Evolutionary conservation across 2,113 vertebrate species (phyloP).

Genomic region (Falcunculus frontatus): DNA sequence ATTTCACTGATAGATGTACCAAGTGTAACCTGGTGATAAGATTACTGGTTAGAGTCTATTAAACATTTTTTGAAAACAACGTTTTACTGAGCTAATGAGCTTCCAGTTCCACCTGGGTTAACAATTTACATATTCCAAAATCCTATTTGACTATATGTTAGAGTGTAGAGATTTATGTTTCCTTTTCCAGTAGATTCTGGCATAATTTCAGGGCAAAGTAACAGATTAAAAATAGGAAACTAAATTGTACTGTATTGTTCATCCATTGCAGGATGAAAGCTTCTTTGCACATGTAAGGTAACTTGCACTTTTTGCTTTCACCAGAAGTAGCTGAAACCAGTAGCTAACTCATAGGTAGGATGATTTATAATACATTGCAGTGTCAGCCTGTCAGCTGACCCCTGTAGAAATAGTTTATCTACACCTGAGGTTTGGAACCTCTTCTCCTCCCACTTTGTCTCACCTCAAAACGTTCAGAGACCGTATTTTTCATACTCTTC

Average conservation of each 20-base stretch:
- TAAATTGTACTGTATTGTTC: not conserved
- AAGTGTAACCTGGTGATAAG: slow-evolving; percentile 18
- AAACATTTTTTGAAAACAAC: not conserved
- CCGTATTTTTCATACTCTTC: not conserved
- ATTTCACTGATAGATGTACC: not conserved
- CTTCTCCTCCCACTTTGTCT: not conserved
- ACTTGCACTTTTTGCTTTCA: not conserved
- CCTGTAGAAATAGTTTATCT: not conserved
- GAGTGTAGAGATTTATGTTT: not conserved
- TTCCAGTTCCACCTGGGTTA: not conserved
- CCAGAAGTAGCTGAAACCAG: not conserved
- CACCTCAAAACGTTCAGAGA: not conserved
- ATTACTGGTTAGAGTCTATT: not conserved
- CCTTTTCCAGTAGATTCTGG: not conserved
- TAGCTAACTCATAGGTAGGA: not conserved
- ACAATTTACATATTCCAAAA: not conserved
- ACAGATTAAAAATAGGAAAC: not conserved
- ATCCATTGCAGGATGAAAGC: not conserved
- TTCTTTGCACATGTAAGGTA: not conserved
- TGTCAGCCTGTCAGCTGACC: not conserved
- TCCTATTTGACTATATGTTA: not conserved
- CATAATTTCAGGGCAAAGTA: not conserved
- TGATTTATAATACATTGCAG: not conserved
- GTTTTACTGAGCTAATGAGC: not conserved
- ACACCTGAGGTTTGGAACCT: not conserved